phyloP scores from a whole-genome alignment of 2,888 invertebrate species.

The Amiota mariae region DNA sequence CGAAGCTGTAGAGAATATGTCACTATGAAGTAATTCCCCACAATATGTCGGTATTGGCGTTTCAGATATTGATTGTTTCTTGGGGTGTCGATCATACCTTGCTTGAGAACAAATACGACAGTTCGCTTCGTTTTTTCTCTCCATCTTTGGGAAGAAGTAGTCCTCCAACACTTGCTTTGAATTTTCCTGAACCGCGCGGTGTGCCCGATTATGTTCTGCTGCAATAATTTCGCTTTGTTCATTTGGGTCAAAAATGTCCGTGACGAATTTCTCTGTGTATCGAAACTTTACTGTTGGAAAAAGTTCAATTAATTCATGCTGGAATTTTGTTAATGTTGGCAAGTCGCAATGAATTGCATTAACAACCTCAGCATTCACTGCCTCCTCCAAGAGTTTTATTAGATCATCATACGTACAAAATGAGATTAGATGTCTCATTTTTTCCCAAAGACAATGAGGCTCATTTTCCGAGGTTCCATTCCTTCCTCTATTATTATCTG shows the following conservation, averaged over 20 bases:
- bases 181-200: conserved; percentile 1
- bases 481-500: conserved; percentile 1
- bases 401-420: background rate
- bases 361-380: background rate
- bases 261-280: background rate
- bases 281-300: too few species aligned
- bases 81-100: background rate
- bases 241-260: background rate
- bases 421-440: background rate
- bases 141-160: conserved; percentile 5
- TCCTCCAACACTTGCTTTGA: background rate
- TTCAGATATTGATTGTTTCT: background rate
- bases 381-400: background rate
- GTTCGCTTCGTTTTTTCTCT: background rate
- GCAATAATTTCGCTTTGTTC: background rate
- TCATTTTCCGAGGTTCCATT: background rate
- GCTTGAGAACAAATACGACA: background rate
- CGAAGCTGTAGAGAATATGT: too few species aligned
- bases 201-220: conserved; percentile 4
- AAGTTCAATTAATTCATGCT: background rate
- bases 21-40: conserved; percentile 2
- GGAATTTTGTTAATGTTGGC: background rate
- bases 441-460: background rate
- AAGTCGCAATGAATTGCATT: background rate
- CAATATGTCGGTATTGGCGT: background rate